Base-by-base conservation (phyloP, 2,888 invertebrate genomes). In the Chrysotoxum bicinctum region DNA sequence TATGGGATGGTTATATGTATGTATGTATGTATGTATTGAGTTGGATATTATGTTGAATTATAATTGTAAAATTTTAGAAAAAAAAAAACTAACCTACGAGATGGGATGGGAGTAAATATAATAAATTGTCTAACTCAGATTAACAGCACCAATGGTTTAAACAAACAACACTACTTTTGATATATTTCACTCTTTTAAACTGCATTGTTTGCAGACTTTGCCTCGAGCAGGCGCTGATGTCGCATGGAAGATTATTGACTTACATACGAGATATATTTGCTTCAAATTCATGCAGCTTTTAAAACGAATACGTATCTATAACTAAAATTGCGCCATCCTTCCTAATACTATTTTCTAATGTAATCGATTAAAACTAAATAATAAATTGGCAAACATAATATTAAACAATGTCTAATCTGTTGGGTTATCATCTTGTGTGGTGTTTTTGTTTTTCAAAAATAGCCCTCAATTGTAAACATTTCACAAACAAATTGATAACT, bases 91-190 rank as follows among this genome's bases (percentile, higher is more conserved):
- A 72, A 35, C 52, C 80, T 84, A 79, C 68, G 26, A 43, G 21
- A 0, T 32, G 6, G 9, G 16, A 52, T 52, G 3, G 26, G 26
- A 1, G 32, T 3, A 3, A 4, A 43, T 21, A 4, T 58, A 58
- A 73, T 19, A 70, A 77, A 80, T 85, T 81, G 72, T 54, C 85
- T 85, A 85, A 81, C 73, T 81, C 76, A 81, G 73, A 77, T 73
- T 60, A 62, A 77, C 76, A 85, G 85, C 85, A 85, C 85, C 85
- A 76, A 85, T 81, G 43, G 54, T 40, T 66, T 76, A 85, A 81
- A 73, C 45, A 48, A 80, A 76, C 76, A 76, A 85, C 54, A 60
- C 73, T 50, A 30, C 43, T 54, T 64, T 45, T 43, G 69, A 69
- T 37, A 54, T n/a, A 35, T 69, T 70, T 75, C 69, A 69, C 69